A percentile compares a stretch with the other conserved stretches of the same genome.
phyloP scores from a whole-genome alignment of 2,797 vertebrate species.

The Chelidonichthys spinosus region DNA sequence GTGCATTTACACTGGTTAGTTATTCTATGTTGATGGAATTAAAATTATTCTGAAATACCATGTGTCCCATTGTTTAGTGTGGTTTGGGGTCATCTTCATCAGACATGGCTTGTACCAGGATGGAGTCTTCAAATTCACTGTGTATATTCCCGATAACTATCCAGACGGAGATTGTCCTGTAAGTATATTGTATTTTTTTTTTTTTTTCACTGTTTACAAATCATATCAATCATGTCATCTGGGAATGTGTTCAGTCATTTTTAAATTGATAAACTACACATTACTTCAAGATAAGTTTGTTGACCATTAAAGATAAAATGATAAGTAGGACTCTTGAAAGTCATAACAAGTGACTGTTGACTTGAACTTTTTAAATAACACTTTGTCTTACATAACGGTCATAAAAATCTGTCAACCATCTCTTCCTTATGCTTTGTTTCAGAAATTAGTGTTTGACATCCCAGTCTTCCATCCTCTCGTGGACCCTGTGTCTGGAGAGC shows the following conservation, averaged over 20 bases:
- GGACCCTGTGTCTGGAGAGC: slow-evolving; percentile 94
- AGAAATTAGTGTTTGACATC: slow-evolving; percentile 97
- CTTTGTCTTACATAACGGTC: not conserved
- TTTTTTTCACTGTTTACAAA: not conserved
- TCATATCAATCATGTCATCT: not conserved
- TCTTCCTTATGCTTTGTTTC: slow-evolving; percentile 39
- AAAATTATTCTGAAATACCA: not conserved
- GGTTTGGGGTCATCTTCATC: slow-evolving; percentile 99
- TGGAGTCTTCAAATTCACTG: slow-evolving; percentile 98
- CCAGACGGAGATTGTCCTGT: slow-evolving; percentile 98
- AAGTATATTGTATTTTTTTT: slow-evolving; percentile 73
- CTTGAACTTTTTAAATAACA: not conserved
- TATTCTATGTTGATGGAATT: not conserved
- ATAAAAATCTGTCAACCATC: not conserved
- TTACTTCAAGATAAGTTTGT: not conserved
- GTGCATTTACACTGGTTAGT: not conserved
- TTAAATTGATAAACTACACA: not conserved
- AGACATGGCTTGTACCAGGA: slow-evolving; percentile 97
- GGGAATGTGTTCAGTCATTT: not conserved
- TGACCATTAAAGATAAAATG: not conserved
- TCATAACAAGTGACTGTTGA: not conserved
- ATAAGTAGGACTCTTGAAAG: not conserved
- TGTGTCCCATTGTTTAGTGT: slow-evolving; percentile 84
- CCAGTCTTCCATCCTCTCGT: slow-evolving; percentile 97
- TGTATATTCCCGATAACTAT: slow-evolving; percentile 99